phyloP scores from a whole-genome alignment of 2,797 vertebrate species.

The Myotis daubentonii region DNA sequence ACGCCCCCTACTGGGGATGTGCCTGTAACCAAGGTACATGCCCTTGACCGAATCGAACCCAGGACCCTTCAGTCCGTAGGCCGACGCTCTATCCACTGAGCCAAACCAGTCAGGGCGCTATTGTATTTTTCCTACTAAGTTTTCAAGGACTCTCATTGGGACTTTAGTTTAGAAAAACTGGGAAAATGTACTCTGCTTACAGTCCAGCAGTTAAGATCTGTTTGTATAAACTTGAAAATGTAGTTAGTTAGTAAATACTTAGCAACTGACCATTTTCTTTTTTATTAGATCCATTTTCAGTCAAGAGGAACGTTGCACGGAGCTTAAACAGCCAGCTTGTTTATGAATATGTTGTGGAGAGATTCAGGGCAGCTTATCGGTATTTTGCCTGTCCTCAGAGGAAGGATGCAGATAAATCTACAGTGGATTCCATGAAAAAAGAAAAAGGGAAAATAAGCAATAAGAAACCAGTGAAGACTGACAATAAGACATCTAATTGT shows the following conservation, averaged over 20 bases:
- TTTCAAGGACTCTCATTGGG: conserved; percentile 29
- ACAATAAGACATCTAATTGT: conserved; percentile 81
- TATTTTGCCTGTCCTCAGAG: conserved; percentile 97
- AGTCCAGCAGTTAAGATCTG: neutral
- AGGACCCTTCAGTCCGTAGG: too few relatives aligned
- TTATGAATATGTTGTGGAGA: conserved; percentile 98
- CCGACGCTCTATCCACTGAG: too few relatives aligned
- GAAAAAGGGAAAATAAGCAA: conserved; percentile 86
- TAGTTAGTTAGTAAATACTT: conserved; percentile 34
- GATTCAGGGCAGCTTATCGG: conserved; percentile 95
- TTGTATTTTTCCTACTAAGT: conserved; percentile 18
- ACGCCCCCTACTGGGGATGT: too few relatives aligned
- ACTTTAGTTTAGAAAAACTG: conserved; percentile 50
- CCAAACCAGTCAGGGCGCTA: too few relatives aligned
- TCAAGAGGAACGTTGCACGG: conserved; percentile 98
- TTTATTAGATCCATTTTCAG: conserved; percentile 93
- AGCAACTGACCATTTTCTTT: conserved; percentile 74
- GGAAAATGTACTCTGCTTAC: conserved; percentile 7
- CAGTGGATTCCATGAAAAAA: conserved; percentile 85
- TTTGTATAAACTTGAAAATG: conserved; percentile 56
- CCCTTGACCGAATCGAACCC: too few relatives aligned
- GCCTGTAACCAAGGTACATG: too few relatives aligned
- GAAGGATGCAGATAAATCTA: conserved; percentile 85
- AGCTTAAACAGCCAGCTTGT: conserved; percentile 99
- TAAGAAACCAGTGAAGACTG: conserved; percentile 83